Conservation (phyloP, 2,888 invertebrate genomes). For the Aspidiotus destructor region DNA sequence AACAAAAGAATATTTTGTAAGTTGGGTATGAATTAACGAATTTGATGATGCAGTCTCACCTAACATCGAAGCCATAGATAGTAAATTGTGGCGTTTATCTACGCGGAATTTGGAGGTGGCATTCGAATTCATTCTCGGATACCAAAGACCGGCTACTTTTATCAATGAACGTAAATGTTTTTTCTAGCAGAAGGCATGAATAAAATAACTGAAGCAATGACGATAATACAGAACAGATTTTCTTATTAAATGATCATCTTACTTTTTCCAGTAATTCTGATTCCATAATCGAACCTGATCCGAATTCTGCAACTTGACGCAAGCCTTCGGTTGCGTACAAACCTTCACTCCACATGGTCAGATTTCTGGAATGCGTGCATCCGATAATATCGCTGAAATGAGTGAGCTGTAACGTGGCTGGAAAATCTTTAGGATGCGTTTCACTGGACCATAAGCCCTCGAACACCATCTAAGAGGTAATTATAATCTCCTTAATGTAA, state of each 20-base stretch:
- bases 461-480: conserved; percentile 56
- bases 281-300: conserved; percentile 82
- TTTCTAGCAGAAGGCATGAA: conserved; percentile 47
- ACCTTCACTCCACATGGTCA: conserved; percentile 89
- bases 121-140: conserved; percentile 75
- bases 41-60: conserved; percentile 42
- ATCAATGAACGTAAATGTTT: conserved; percentile 80
- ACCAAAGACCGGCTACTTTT: conserved; percentile 85
- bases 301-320: conserved; percentile 88
- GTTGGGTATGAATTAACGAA: background rate
- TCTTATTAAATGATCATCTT: conserved; percentile 26
- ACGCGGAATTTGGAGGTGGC: conserved; percentile 81
- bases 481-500: too few species aligned
- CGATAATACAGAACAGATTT: background rate
- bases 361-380: conserved; percentile 80
- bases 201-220: background rate
- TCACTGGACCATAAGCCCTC: conserved; percentile 92
- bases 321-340: conserved; percentile 80
- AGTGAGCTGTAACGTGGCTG: conserved; percentile 76
- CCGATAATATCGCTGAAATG: conserved; percentile 97
- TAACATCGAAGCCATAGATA: conserved; percentile 90
- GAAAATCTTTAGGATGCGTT: conserved; percentile 94
- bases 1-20: background rate
- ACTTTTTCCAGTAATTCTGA: conserved; percentile 83
- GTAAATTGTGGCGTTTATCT: conserved; percentile 80